Conservation (phyloP, 2,797 vertebrate genomes). For the Ceyx erithaca region DNA sequence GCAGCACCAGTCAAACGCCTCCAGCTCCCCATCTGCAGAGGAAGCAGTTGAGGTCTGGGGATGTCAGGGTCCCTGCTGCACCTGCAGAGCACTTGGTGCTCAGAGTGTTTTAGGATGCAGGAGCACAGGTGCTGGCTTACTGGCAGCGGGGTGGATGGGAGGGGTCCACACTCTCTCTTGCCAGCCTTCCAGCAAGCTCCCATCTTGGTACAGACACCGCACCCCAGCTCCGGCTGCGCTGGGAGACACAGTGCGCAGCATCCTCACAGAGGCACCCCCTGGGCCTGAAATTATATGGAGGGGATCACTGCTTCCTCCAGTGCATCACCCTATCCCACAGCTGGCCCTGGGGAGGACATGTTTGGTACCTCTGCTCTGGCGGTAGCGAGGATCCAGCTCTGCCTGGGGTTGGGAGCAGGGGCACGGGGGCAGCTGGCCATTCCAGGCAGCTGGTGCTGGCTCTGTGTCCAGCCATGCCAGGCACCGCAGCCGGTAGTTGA, state of each 20-base stretch:
- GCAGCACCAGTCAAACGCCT: slow-evolving; percentile 76
- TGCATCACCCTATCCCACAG: accelerated
- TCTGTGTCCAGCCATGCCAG: neutral
- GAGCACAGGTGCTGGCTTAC: neutral
- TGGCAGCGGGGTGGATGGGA: accelerated
- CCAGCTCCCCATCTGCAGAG: slow-evolving; percentile 52
- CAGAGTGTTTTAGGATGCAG: accelerated
- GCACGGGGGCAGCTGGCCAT: neutral
- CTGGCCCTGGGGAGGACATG: neutral
- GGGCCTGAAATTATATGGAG: neutral
- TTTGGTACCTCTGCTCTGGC: slow-evolving; percentile 1
- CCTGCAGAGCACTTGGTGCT: accelerated
- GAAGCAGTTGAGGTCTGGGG: accelerated
- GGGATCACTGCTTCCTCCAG: accelerated
- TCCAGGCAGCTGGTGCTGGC: neutral
- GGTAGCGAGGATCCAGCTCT: slow-evolving; percentile 46
- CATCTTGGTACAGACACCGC: slow-evolving; percentile 12
- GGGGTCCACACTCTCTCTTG: slow-evolving; percentile 46
- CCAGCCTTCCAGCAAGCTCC: slow-evolving; percentile 49
- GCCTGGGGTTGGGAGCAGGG: slow-evolving; percentile 60
- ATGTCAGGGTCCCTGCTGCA: accelerated
- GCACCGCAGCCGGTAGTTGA: slow-evolving; percentile 71
- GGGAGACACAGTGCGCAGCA: neutral
- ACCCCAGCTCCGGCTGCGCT: neutral
- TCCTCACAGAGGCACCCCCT: accelerated